These are phyloP conservation scores for Clarias gariepinus DNA, from an alignment of 2,113 vertebrate genomes.

Conservation along the genomic window DNA sequence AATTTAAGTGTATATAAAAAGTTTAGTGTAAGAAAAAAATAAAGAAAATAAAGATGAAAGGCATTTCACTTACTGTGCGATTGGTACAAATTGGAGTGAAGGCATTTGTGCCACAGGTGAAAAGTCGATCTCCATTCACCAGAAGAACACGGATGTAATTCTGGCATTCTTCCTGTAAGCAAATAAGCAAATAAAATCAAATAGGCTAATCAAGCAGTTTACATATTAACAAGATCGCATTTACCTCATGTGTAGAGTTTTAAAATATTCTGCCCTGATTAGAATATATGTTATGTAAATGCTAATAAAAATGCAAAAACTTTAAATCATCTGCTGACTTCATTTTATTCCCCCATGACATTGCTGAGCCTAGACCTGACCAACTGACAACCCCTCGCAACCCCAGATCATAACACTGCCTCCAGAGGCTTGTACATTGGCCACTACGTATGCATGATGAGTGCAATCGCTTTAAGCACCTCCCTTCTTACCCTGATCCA, in stretches of 20 bases:
- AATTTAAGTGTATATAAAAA: neutral
- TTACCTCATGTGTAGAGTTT: neutral
- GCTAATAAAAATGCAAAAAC: too few relatives aligned
- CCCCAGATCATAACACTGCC: too few relatives aligned
- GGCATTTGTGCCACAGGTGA: slow-evolving; percentile 94
- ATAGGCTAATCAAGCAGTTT: neutral
- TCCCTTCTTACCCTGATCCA: too few relatives aligned
- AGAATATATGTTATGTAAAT: too few relatives aligned
- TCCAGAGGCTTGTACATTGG: too few relatives aligned
- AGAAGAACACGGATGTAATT: slow-evolving; percentile 97
- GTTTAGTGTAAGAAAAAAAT: neutral
- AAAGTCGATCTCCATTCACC: slow-evolving; percentile 87
- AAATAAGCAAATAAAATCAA: slow-evolving; percentile 18
- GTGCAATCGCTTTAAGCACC: too few relatives aligned
- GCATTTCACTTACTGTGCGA: slow-evolving; percentile 79
- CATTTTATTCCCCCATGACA: too few relatives aligned
- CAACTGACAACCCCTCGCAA: too few relatives aligned
- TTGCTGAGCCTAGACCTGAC: too few relatives aligned
- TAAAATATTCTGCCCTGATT: neutral
- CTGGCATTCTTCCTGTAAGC: slow-evolving; percentile 92
- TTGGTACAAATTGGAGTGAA: slow-evolving; percentile 97
- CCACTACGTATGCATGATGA: too few relatives aligned
- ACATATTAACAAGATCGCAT: neutral
- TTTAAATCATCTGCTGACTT: too few relatives aligned
- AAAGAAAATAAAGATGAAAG: neutral